Conservation (phyloP, 2,113 vertebrate species). For the Pleuronectes platessa region DNA sequence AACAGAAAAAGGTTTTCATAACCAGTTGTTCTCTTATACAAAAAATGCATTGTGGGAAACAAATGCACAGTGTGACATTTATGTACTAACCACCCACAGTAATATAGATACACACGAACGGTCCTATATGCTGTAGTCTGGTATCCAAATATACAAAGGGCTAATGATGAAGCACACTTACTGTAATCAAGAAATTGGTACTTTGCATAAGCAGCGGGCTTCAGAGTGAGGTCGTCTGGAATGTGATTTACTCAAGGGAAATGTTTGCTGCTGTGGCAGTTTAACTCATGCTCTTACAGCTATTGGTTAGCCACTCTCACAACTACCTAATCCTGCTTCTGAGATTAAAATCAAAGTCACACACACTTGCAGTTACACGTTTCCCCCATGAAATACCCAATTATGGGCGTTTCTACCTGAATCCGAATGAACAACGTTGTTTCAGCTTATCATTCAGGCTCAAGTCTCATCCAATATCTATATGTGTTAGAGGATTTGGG, state of each 20-base stretch:
- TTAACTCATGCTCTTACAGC: conserved; percentile 48
- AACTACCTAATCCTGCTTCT: conserved; percentile 36
- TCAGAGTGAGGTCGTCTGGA: background rate
- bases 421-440: background rate
- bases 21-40: conserved; percentile 14
- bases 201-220: conserved; percentile 17
- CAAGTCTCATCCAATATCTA: conserved; percentile 50
- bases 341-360: conserved; percentile 41
- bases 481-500: conserved; percentile 54
- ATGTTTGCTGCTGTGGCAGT: conserved; percentile 43
- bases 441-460: background rate
- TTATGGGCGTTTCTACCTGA: background rate
- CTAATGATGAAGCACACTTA: conserved; percentile 19
- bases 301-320: conserved; percentile 33
- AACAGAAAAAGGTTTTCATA: conserved; percentile 27
- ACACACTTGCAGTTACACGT: background rate
- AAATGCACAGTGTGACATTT: conserved; percentile 23
- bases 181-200: conserved; percentile 29
- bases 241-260: conserved; percentile 36
- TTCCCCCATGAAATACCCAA: background rate
- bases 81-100: background rate
- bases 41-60: background rate
- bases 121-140: background rate
- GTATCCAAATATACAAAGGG: conserved; percentile 22
- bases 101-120: background rate